Evolutionary conservation across 2,888 invertebrate genomes (phyloP), one percentile per base, ranked within the genome.

Genomic region (Drosophila mayaguana): DNA sequence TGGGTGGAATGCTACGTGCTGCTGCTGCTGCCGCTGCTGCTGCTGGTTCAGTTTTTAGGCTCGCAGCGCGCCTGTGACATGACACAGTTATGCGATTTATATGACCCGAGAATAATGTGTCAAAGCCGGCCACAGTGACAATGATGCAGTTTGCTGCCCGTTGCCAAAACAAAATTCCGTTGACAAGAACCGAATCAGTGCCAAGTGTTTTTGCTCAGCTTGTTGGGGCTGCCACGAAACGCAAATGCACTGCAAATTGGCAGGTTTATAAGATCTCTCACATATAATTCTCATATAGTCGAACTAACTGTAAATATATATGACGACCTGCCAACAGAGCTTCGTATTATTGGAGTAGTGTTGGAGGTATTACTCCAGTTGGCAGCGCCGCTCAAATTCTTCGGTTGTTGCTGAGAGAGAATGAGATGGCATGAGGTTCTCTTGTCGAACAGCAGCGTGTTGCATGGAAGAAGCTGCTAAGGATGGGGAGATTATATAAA

Each of bases 51-150:
- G 38, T 40, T 53, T 60, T 61, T 63, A 72, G 72, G 48, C 60
- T 64, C 48, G 42, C 36, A 45, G 54, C 56, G 65, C 60, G 65
- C 62, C 81, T 28, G 69, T 38, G 72, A 88, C 86, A 77, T 89
- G 86, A 72, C 90, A 86, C 88, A 86, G 90, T 89, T 87, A 85
- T 89, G 86, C 86, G 90, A 88, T 89, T 87, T 87, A 89, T 87
- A 88, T 81, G 83, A 88, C 88, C 74, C 48, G 74, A 70, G 74
- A 86, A 89, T 82, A 85, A 82, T 88, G 90, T 85, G 90, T 80
- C 80, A 82, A 87, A 80, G 83, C 78, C 46, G 72, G 73, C 73
- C 63, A 72, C 56, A 72, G 68, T 75, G 86, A 88, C 88, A 89
- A 89, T 86, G 75, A 80, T 68, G 75, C 78, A 82, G 89, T 80